These are phyloP conservation scores for Solea senegalensis DNA, from an alignment of 2,113 vertebrate genomes.

Conservation along the genomic window DNA sequence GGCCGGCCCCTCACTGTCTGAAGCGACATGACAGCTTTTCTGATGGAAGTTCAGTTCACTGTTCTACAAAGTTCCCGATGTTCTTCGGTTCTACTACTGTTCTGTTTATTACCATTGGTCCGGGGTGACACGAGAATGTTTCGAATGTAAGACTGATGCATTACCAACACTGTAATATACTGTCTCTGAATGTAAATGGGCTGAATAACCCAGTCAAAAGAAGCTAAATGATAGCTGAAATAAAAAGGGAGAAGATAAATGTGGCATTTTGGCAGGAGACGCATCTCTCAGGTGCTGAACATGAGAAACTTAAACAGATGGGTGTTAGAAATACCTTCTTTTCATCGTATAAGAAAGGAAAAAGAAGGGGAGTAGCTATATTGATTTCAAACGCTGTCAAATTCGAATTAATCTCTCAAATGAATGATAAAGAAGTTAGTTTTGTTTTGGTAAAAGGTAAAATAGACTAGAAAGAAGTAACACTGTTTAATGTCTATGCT, in stretches of 20 bases:
- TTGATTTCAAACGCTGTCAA: neutral
- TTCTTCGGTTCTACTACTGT: neutral
- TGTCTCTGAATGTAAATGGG: slow-evolving; percentile 1
- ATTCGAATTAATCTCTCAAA: too few species aligned
- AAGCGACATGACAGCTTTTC: neutral
- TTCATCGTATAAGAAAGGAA: neutral
- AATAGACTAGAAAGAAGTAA: too few species aligned
- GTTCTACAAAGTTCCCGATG: neutral
- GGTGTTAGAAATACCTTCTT: neutral
- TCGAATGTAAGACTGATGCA: neutral
- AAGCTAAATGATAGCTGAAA: slow-evolving; percentile 2
- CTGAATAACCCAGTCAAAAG: neutral
- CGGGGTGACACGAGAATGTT: neutral
- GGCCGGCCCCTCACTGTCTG: neutral
- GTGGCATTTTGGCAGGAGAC: slow-evolving; percentile 3
- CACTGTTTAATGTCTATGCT: too few species aligned
- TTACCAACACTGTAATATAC: neutral
- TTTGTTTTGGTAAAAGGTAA: too few species aligned
- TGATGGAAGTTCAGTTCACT: neutral
- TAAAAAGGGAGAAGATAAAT: neutral
- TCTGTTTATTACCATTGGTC: neutral
- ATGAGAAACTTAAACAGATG: neutral
- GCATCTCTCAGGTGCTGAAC: neutral
- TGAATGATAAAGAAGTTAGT: too few species aligned
- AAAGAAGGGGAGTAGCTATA: slow-evolving; percentile 1